Percentiles rank a stretch among this genome's conserved stretches.
phyloP scores from a whole-genome alignment of 2,797 vertebrate genomes.

The Enteromius argenteus region DNA sequence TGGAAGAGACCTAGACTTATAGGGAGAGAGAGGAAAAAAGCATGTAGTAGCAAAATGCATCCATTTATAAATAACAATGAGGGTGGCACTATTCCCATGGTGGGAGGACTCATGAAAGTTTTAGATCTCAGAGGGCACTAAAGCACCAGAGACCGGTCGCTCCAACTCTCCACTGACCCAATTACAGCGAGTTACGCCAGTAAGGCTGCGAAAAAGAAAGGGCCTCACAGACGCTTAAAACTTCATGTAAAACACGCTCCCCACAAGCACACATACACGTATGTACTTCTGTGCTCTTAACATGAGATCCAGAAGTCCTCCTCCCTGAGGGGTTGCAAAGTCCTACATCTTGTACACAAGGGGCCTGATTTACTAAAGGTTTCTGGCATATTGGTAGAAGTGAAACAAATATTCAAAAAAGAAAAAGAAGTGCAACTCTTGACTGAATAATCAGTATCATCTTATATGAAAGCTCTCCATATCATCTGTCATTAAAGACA shows the following conservation, averaged over 20 bases:
- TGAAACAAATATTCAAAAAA: not conserved
- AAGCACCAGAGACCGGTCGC: constrained; percentile 80
- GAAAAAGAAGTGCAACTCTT: not conserved
- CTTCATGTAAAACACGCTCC: constrained; percentile 16
- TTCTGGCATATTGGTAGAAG: constrained; percentile 22
- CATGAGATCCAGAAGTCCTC: constrained; percentile 43
- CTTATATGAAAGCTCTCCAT: not conserved
- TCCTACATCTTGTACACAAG: constrained; percentile 13
- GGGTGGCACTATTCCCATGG: constrained; percentile 80
- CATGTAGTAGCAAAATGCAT: constrained; percentile 79
- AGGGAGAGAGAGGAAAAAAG: constrained; percentile 57
- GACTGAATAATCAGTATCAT: not conserved
- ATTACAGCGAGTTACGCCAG: constrained; percentile 79
- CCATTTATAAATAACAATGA: constrained; percentile 87
- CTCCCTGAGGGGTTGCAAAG: constrained; percentile 39
- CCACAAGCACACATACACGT: constrained; percentile 17
- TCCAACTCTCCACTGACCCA: constrained; percentile 83
- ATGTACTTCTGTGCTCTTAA: constrained; percentile 18
- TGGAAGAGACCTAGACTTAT: constrained; percentile 64
- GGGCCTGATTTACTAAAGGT: constrained; percentile 4
- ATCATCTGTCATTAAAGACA: constrained; percentile 25
- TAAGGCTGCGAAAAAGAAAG: constrained; percentile 70
- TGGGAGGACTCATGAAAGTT: constrained; percentile 83
- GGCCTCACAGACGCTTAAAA: constrained; percentile 43
- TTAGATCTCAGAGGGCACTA: constrained; percentile 82